Base-by-base conservation (phyloP, 2,888 invertebrate species). In the Chrysina gloriosa region DNA sequence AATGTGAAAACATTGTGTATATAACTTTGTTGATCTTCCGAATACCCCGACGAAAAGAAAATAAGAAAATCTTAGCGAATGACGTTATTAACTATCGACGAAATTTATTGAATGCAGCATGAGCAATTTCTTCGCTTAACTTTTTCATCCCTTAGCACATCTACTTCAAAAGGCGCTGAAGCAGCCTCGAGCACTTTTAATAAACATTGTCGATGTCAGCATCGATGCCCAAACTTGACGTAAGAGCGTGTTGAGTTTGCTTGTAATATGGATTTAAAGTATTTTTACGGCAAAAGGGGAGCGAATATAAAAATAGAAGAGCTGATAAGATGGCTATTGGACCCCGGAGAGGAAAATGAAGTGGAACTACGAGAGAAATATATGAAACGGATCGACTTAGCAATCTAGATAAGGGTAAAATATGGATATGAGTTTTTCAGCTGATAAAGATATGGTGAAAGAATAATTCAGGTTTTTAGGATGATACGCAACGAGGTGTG, bases 381-480 rank as follows among this genome's bases (percentile, higher is more conserved):
- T 48, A 52, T 52, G 36, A 64, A 50, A 50, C 39, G 39, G 39
- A 52, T 52, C 47, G 39, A 52, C 23, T 16, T 42, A 19, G 16
- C 64, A 39, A 64, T 64, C 64, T 50, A 64, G 64, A 64, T 64
- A 64, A 64, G 50, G 48, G 52, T 64, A 27, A 64, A 52, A 64
- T 64, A 64, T 64, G 58, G 29, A 61, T 61, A 61, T 61, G 42
- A 42, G 42, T 16, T 42, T 61, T 61, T 61, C 27, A 42, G 16
- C 45, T 61, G 58, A 61, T 61, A 61, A 61, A 61, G 36, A 42
- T 29, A 61, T 42, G 42, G 58, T 29, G 45, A 42, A 29, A 61
- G 45, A 61, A 16, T 61, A 25, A 45, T 61, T 61, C 58, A 16
- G 42, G 16, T 42, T 16, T 9, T 42, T 25, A 42, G 58, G 42